Evolutionary conservation across 2,888 invertebrate species (phyloP), one percentile per base, ranked within the genome.

Genomic region (Hymenopus coronatus): DNA sequence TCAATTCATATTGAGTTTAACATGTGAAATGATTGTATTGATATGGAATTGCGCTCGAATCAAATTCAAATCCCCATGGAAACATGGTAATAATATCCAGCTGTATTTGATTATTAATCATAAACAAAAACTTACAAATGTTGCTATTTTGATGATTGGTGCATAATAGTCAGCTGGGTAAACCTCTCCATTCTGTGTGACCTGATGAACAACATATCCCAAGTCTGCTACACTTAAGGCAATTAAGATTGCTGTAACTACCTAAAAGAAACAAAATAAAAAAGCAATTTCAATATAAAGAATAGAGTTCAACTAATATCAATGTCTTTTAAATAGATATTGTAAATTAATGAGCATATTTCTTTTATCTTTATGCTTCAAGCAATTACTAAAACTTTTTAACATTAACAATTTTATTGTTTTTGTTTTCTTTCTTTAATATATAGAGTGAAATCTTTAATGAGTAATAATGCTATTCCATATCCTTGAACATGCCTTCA

Each of bases 101-200:
- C 40, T 40, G 1, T 1, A 12, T 12, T 40, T 6, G 1, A 40
- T 40, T 40, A 9, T 40, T 9, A 40, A 12, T 12, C 40, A 83
- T 0, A 28, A 27, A 28, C 9, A 40, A 46, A 91, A 94, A 96
- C 97, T 97, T 95, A 98, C 98, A 94, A 97, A 97, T 91, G 96
- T 96, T 88, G 96, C 93, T 91, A 97, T 95, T 93, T 97, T 97
- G 90, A 98, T 94, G 90, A 96, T 93, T 6, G 98, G 98, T 87
- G 96, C 95, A 93, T 96, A 97, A 92, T 96, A 96, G 92, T 97
- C 96, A 25, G 97, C 96, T 91, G 94, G 95, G 92, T 94, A 95
- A 27, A 96, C 95, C 54, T 33, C 90, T 83, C 94, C 93, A 89
- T 93, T 93, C 90, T 94, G 93, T 88, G 94, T 94, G 83, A 94